Conservation (phyloP, 2,888 invertebrate genomes). For the Lepidochrysops patricia region DNA sequence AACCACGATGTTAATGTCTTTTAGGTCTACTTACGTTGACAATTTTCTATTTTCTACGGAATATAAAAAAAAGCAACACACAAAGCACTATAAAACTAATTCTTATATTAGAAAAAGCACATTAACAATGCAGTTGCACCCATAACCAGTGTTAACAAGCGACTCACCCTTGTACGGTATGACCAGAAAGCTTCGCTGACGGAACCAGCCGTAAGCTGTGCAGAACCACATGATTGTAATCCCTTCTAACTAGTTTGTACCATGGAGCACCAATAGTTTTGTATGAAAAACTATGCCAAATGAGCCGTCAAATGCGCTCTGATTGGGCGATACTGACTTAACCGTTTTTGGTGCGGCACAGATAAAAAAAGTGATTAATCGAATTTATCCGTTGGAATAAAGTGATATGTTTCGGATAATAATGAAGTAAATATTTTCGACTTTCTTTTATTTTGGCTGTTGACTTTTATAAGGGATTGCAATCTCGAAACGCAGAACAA, state of each 20-base stretch:
- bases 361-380: too few species aligned
- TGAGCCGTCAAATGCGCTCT: too few species aligned
- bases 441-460: too few species aligned
- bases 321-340: too few species aligned
- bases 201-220: conserved; percentile 40
- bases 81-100: neutral
- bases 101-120: conserved; percentile 1
- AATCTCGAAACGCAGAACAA: neutral
- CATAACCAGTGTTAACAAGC: too few species aligned
- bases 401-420: too few species aligned
- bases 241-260: neutral
- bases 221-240: conserved; percentile 17
- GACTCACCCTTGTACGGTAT: conserved; percentile 34
- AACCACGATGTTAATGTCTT: too few species aligned
- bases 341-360: too few species aligned
- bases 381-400: too few species aligned
- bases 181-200: conserved; percentile 34
- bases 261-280: too few species aligned
- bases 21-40: neutral
- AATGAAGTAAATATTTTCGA: too few species aligned
- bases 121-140: conserved; percentile 1
- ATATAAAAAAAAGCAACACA: neutral
- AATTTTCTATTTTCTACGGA: neutral
- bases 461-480: neutral
- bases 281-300: neutral